These are phyloP conservation scores for Mionectes olivaceus DNA, from an alignment of 2,797 vertebrate genomes.

Conservation along the genomic window DNA sequence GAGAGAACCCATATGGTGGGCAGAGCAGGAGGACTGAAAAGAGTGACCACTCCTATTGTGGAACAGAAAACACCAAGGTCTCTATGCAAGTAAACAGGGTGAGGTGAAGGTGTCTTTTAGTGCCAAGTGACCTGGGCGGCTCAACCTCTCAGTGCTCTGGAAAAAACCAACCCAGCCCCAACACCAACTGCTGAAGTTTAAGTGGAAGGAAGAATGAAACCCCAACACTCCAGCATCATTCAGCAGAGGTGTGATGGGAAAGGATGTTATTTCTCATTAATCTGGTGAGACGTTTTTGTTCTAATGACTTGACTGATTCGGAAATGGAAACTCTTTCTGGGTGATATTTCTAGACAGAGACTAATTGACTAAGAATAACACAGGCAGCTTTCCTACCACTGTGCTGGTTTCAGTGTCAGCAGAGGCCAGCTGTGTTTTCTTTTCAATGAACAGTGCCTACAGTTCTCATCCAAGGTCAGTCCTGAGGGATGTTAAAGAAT, in stretches of 20 bases:
- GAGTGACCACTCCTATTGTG: not conserved
- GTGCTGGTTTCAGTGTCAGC: conserved; percentile 36
- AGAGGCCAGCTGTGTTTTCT: conserved; percentile 70
- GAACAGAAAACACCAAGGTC: not conserved
- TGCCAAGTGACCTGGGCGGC: not conserved
- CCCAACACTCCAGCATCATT: not conserved
- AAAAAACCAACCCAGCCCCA: not conserved
- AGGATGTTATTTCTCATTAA: not conserved
- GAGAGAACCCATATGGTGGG: not conserved
- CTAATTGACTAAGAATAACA: conserved; percentile 61
- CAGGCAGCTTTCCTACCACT: conserved; percentile 43
- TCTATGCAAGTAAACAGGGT: not conserved
- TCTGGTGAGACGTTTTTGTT: not conserved
- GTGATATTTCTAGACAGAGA: conserved; percentile 56
- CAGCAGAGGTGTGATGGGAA: not conserved
- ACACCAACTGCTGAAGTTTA: not conserved
- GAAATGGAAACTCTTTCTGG: conserved; percentile 51
- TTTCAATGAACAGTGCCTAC: conserved; percentile 36
- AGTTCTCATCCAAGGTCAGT: conserved; percentile 52
- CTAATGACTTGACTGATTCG: conserved; percentile 9
- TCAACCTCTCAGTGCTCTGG: not conserved
- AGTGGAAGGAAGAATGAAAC: not conserved
- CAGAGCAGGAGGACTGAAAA: not conserved
- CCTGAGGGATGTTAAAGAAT: conserved; percentile 20
- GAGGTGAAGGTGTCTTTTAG: not conserved